A percentile compares a stretch with the other conserved stretches of the same genome.
Conservation (phyloP, 1,140 invertebrate genomes). For the Microplitis demolitor region DNA sequence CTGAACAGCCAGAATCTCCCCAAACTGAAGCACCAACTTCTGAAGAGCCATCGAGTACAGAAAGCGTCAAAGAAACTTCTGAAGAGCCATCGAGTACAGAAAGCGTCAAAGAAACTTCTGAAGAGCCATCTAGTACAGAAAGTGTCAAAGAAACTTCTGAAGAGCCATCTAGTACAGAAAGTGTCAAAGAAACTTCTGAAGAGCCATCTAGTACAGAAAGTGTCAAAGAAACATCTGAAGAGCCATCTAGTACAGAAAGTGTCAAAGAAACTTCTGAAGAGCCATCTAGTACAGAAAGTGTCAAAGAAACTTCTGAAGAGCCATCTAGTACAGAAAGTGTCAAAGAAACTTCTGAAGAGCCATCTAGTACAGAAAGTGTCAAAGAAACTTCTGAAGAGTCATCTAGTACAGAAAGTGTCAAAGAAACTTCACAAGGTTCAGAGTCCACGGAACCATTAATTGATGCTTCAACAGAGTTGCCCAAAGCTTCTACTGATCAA, state of each 20-base stretch:
- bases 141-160: no score
- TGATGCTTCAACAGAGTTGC: not conserved
- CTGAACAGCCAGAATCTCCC: not conserved
- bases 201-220: no score
- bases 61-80: constrained; percentile 5
- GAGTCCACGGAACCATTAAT: not conserved
- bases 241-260: no score
- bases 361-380: no score
- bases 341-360: no score
- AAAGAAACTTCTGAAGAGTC: no score
- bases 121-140: no score
- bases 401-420: no score
- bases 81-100: not conserved
- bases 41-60: not conserved
- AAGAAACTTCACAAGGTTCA: not conserved
- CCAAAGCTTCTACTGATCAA: not conserved
- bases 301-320: constrained; percentile 16
- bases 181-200: not conserved
- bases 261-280: not conserved
- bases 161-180: no score
- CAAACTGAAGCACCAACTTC: not conserved
- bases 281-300: not conserved
- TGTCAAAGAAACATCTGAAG: no score
- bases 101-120: no score
- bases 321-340: no score